A percentile compares a stretch with the other conserved stretches of the same genome.
Evolutionary conservation across 2,113 vertebrate species (phyloP).

Genomic region (Chloebia gouldiae): DNA sequence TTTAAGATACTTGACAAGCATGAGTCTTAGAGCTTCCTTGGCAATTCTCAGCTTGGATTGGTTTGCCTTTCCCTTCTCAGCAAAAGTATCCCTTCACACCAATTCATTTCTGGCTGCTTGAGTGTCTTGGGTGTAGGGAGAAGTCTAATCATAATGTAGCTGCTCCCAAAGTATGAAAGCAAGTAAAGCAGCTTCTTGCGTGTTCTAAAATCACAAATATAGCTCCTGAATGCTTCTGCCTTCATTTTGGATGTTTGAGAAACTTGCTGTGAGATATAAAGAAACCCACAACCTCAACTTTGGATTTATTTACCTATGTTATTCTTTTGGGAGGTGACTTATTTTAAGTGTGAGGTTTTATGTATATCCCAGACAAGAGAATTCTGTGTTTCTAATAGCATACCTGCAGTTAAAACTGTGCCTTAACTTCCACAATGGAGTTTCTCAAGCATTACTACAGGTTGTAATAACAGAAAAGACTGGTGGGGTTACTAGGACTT

Average conservation of each 20-base stretch:
- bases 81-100: neutral
- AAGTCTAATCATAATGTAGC: neutral
- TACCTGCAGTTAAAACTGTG: neutral
- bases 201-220: neutral
- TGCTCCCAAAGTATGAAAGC: neutral
- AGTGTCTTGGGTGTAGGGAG: neutral
- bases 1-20: neutral
- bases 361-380: neutral
- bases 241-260: neutral
- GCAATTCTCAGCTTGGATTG: neutral
- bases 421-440: neutral
- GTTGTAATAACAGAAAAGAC: neutral
- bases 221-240: neutral
- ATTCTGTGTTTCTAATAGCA: neutral
- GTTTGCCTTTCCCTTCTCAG: neutral
- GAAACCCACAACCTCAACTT: neutral
- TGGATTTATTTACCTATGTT: neutral
- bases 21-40: neutral
- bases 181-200: neutral
- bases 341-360: neutral
- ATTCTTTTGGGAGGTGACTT: neutral
- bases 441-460: neutral
- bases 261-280: neutral
- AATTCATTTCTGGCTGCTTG: neutral
- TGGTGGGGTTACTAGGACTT: neutral